Evolutionary conservation across 2,888 invertebrate species (phyloP), one percentile per base, ranked within the genome.

Genomic region (Syrista parreyssii): DNA sequence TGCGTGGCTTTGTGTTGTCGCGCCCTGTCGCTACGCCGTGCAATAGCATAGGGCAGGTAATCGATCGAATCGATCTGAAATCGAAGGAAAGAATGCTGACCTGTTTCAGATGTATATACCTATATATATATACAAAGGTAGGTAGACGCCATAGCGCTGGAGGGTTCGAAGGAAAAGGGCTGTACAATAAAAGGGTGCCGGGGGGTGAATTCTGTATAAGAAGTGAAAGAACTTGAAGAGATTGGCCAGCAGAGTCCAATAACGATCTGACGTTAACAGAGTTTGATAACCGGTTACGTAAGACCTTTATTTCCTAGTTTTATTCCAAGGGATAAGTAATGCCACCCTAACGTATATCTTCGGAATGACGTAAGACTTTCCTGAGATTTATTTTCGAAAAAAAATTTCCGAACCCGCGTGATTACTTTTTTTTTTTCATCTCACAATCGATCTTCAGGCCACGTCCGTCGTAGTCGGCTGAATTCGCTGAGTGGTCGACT

Each of bases 271-370:
- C 77, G 75, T 69, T 77, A 75, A 77, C 75, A 34, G 40, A 75
- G 30, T 77, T 77, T 75, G 75, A 77, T 77, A 77, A 77, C 77
- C 77, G 77, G 75, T 77, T 77, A 71, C 71, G 55, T 32, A 33
- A 40, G 71, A 30, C 23, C 30, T 55, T 69, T 55, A 34, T 77
- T 73, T 36, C 55, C 15, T 75, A 74, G 36, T 77, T 75, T 77
- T 77, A 34, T 74, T 77, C 40, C 23, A 9, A 9, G 23, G 9
- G 9, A 55, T 55, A 55, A 55, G n/a, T 55, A 55, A 23, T 1
- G 15, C 55, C 55, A 23, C 9, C 55, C 55, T 55, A 1, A 1
- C 55, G 2, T 55, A 9, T 2, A 55, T 2, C 23, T 55, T 23
- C 0, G 69, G n/a, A 77, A 77, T 71, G 71, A 75, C 23, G 15